These are phyloP conservation scores for Catharus fuscescens DNA, from an alignment of 2,113 vertebrate genomes.

Conservation along the genomic window DNA sequence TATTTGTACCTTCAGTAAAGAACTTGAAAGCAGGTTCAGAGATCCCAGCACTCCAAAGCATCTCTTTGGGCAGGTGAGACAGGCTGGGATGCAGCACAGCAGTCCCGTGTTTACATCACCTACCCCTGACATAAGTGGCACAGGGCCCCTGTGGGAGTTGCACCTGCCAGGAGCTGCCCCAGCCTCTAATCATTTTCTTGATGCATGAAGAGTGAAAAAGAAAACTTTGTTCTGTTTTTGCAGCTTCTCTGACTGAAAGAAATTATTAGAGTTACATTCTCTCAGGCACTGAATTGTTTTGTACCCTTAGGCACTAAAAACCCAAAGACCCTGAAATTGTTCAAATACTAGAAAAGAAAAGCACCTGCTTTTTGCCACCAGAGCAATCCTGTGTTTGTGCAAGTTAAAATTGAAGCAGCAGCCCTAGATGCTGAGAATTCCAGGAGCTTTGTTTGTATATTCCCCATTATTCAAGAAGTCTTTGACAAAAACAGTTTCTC, in stretches of 20 bases:
- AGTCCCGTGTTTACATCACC: rapidly evolving
- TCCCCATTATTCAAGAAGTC: neutral
- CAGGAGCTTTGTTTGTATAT: neutral
- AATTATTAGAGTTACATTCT: neutral
- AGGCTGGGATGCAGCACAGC: neutral
- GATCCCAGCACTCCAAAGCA: neutral
- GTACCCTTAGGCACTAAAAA: neutral
- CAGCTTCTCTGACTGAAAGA: neutral
- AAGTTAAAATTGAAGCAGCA: neutral
- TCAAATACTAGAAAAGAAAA: neutral
- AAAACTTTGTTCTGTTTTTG: neutral
- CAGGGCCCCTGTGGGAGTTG: neutral
- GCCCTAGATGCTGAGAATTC: neutral
- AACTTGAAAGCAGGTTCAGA: neutral
- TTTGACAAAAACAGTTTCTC: neutral
- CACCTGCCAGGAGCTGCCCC: neutral
- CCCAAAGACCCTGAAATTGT: neutral
- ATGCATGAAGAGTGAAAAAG: neutral
- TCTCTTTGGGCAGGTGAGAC: neutral
- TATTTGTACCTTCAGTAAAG: neutral
- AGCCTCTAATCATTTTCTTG: neutral
- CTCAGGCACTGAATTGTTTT: neutral
- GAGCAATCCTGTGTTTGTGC: neutral
- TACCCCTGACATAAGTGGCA: neutral
- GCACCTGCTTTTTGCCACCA: neutral